phyloP scores from a whole-genome alignment of 2,113 vertebrate species.

The Burhinus bistriatus region DNA sequence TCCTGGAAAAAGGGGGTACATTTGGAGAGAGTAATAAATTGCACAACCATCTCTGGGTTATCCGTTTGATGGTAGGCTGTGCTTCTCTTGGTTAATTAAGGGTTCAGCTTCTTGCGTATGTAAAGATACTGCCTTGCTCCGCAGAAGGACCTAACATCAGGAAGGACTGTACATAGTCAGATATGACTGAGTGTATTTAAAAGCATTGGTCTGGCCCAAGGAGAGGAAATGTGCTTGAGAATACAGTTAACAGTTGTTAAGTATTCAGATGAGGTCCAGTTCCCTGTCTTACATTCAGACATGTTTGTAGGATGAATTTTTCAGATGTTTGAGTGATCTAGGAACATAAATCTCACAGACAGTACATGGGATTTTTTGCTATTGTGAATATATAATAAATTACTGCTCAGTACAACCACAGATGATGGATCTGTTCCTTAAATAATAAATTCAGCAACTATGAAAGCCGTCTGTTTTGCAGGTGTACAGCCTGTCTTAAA shows the following conservation, averaged over 20 bases:
- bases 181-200: neutral
- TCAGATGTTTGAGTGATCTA: neutral
- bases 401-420: neutral
- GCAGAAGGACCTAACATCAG: neutral
- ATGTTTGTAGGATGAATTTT: conserved; percentile 4
- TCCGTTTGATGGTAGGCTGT: neutral
- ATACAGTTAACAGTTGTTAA: neutral
- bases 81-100: neutral
- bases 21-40: neutral
- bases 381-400: conserved; percentile 16
- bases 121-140: neutral
- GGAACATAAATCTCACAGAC: neutral
- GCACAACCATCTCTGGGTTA: neutral
- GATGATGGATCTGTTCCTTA: conserved; percentile 4
- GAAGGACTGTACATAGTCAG: neutral
- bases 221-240: neutral
- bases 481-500: neutral
- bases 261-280: neutral
- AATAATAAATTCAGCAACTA: conserved; percentile 13
- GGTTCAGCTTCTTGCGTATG: neutral
- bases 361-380: neutral
- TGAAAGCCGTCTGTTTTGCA: neutral
- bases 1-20: neutral
- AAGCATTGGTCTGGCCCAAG: neutral
- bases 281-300: neutral